Evolutionary conservation across 2,113 vertebrate species (phyloP), one percentile per base, ranked within the genome.

Genomic region (Phylloscopus trochilus): DNA sequence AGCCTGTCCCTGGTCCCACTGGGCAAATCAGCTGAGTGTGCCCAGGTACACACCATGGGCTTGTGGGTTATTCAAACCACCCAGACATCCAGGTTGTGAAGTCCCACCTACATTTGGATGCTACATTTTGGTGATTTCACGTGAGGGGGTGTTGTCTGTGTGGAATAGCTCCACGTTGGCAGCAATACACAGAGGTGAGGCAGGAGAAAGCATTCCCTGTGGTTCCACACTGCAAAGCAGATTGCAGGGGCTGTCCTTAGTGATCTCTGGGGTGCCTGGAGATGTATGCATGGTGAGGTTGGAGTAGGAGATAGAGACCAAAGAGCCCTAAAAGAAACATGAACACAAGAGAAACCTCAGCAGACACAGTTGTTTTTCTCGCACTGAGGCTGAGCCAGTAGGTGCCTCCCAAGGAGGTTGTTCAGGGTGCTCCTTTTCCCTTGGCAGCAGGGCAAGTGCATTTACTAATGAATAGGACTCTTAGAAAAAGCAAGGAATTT

Each of bases 391-490:
- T 77, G 20, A 66, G 77, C 47, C 87, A 91, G 69, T 64, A 83
- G 88, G 60, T 97, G 88, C 76, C 93, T 75, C 83, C 8, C 70
- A 66, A 87, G 64, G 83, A 84, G 67, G 70, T 52, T 73, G 63
- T 39, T 89, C 74, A 49, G 80, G 78, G 92, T 85, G 74, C 93
- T 95, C 60, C 77, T 93, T 90, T 84, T 76, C 39, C 47, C 78
- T 94, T 96, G 96, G 96, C 96, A 96, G 86, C n/a, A 64, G 18
- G 69, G 51, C 56, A 82, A 94, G 73, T 75, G 43, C 72, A 84
- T 91, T 92, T 68, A 27, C 70, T 88, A 81, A 83, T 97, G 95
- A 97, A 97, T 97, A 96, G 58, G 23, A 52, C 72, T 44, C 35
- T 90, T 80, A 94, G 56, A 97, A 96, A 91, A 79, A 28, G 86